These are phyloP conservation scores for Polydrusus tereticollis DNA, from an alignment of 2,888 invertebrate species.

Conservation along the genomic window DNA sequence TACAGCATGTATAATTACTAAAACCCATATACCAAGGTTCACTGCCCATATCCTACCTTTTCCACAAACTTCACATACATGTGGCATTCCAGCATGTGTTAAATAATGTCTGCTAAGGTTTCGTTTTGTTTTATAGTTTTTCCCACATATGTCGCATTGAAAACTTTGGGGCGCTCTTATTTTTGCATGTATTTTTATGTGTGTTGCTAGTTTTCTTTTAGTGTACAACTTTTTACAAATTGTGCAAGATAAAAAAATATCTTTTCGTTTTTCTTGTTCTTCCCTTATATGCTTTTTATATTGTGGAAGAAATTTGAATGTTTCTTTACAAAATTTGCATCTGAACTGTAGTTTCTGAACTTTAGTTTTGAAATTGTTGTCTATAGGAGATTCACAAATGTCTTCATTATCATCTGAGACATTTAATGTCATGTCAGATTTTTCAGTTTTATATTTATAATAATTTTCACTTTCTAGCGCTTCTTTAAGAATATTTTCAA, in stretches of 20 bases:
- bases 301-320: not conserved
- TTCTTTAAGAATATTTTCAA: slow-evolving; percentile 5
- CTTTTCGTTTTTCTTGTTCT: slow-evolving; percentile 1
- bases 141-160: slow-evolving; percentile 22
- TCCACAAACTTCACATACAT: slow-evolving; percentile 19
- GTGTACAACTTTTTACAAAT: slow-evolving; percentile 15
- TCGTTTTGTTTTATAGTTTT: slow-evolving; percentile 11
- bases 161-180: slow-evolving; percentile 1
- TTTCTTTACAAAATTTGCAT: not conserved
- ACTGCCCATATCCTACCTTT: too few relatives aligned
- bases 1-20: too few relatives aligned
- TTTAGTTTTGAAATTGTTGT: not conserved
- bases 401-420: slow-evolving; percentile 1
- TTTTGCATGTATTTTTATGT: slow-evolving; percentile 11
- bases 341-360: not conserved
- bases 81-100: slow-evolving; percentile 21
- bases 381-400: not conserved
- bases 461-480: not conserved
- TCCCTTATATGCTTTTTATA: not conserved
- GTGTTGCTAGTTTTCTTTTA: not conserved
- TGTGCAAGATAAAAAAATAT: not conserved
- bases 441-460: not conserved
- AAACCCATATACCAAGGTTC: too few relatives aligned
- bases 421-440: not conserved
- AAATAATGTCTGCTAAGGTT: slow-evolving; percentile 17